Base-by-base conservation (phyloP, 2,888 invertebrate species). In the Tenodera sinensis region DNA sequence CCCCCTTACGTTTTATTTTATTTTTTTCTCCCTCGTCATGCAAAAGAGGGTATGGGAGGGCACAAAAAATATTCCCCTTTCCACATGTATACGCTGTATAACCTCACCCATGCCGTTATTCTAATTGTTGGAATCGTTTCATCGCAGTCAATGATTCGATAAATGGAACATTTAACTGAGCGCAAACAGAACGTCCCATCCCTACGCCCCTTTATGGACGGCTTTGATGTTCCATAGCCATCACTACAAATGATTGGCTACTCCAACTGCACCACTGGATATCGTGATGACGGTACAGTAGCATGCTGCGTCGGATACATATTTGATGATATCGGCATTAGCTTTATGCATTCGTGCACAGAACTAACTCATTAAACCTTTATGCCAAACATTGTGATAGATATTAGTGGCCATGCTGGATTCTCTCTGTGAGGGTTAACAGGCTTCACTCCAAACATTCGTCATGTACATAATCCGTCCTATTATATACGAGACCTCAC, bases 101-200 rank as follows among this genome's bases (percentile, higher is more conserved):
- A 71, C 54, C 54, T 71, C 54, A 71, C 54, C 54, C 87, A 82
- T 82, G 87, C 82, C 42, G 87, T 87, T 30, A 87, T 87, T 87
- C 82, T 87, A 87, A 87, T 87, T 87, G 87, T 87, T 87, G 87
- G 30, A 87, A 87, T 87, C 87, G 83, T 83, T 87, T 87, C 87
- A 87, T 25, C 83, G 87, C 87, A 87, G 87, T 83, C 87, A 87
- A 87, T 87, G 87, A 87, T 87, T 87, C 87, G 87, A 87, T 87
- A 87, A 87, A 87, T 87, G 87, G 87, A 87, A 87, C 87, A 87
- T 87, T 87, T 87, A 87, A 83, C 87, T 87, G 87, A 87, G 83
- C 87, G 87, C 71, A 87, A 87, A 87, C 87, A 83, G 83, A 71
- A 71, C 54, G 54, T 71, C 54, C 54, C 54, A 87, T 87, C 87